Conservation (phyloP, 2,888 invertebrate species). For the Cactoblastis cactorum region DNA sequence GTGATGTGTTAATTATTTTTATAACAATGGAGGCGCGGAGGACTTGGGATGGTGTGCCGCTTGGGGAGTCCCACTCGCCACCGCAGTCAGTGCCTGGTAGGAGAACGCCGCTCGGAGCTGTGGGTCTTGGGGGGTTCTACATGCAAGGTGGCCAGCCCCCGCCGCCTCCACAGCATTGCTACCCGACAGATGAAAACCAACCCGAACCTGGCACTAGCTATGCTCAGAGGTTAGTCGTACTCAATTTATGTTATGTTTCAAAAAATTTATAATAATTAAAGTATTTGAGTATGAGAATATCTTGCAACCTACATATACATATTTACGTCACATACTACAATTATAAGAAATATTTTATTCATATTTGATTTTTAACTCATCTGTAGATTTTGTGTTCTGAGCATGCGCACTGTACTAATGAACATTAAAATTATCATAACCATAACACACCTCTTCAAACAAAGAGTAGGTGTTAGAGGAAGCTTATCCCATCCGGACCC, state of each 20-base stretch:
- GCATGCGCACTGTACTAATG: slow-evolving; percentile 29
- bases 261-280: too few species aligned
- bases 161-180: slow-evolving; percentile 75
- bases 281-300: too few species aligned
- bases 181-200: slow-evolving; percentile 88
- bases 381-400: slow-evolving; percentile 24
- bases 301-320: too few species aligned
- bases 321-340: neutral
- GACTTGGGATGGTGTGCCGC: slow-evolving; percentile 69
- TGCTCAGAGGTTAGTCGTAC: slow-evolving; percentile 58
- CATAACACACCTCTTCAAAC: slow-evolving; percentile 1
- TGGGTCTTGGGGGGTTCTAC: slow-evolving; percentile 92
- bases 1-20: slow-evolving; percentile 54
- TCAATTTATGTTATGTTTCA: neutral
- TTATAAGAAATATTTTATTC: neutral
- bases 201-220: slow-evolving; percentile 82
- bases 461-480: neutral
- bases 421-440: neutral
- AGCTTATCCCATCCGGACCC: neutral
- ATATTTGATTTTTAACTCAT: neutral
- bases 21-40: slow-evolving; percentile 69
- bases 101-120: slow-evolving; percentile 89
- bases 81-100: slow-evolving; percentile 83
- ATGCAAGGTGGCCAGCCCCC: slow-evolving; percentile 83
- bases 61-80: slow-evolving; percentile 72